These are phyloP conservation scores for Daboia siamensis DNA, from an alignment of 2,113 vertebrate genomes.

Conservation along the genomic window DNA sequence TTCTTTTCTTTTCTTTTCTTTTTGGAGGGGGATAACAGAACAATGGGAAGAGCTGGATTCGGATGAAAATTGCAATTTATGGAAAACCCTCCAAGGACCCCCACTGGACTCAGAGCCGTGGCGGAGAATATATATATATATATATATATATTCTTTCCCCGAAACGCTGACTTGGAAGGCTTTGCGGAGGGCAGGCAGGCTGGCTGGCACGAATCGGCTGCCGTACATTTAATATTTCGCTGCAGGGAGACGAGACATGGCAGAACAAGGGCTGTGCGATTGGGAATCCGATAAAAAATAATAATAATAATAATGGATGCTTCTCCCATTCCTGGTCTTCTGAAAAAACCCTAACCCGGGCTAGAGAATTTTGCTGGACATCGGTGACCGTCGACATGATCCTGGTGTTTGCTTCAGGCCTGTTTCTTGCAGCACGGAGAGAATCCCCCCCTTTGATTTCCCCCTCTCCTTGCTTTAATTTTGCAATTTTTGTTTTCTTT, in stretches of 20 bases:
- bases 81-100: too few species aligned
- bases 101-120: too few species aligned
- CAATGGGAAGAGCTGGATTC: not conserved
- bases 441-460: accelerated
- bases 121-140: too few species aligned
- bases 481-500: not conserved
- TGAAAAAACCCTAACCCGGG: not conserved
- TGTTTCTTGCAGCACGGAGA: not conserved
- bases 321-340: not conserved
- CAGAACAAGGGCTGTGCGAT: not conserved
- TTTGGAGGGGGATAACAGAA: accelerated
- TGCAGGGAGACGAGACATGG: not conserved
- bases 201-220: not conserved
- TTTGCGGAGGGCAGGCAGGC: too few species aligned
- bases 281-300: not conserved
- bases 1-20: not conserved
- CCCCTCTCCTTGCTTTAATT: not conserved
- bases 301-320: too few species aligned
- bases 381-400: not conserved
- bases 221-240: not conserved
- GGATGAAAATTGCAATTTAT: not conserved
- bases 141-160: too few species aligned
- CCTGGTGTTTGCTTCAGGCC: not conserved
- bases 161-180: not conserved
- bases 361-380: not conserved